These are phyloP conservation scores for Lasiurus borealis DNA, from an alignment of 2,113 vertebrate genomes.

Conservation along the genomic window DNA sequence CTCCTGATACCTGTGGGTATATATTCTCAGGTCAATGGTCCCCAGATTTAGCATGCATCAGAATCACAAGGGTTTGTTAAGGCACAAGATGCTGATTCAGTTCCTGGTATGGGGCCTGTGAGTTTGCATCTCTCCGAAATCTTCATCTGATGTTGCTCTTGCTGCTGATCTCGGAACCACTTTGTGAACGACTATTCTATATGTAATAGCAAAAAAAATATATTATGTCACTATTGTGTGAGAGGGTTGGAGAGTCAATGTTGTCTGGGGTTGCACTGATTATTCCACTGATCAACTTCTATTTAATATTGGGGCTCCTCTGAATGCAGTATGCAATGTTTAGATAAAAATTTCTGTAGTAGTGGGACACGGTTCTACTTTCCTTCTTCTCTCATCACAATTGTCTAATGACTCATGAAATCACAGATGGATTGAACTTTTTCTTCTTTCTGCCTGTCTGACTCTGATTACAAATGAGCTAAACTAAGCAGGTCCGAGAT, in stretches of 20 bases:
- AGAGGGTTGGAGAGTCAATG: not conserved
- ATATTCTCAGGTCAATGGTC: not conserved
- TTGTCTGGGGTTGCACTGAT: not conserved
- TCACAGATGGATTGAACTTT: conserved; percentile 5
- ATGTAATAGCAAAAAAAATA: not conserved
- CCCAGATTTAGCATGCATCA: not conserved
- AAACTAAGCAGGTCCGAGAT: not conserved
- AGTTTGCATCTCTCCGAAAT: not conserved
- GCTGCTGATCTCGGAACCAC: not conserved
- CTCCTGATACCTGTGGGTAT: not conserved
- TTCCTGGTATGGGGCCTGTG: not conserved
- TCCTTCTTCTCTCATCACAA: not conserved
- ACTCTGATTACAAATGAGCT: conserved; percentile 50
- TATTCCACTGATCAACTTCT: not conserved
- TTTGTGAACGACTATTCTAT: not conserved
- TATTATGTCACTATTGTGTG: not conserved
- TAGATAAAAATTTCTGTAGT: not conserved
- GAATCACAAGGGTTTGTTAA: not conserved
- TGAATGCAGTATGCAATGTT: not conserved
- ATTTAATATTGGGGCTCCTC: not conserved
- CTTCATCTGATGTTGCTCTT: not conserved
- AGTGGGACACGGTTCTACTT: not conserved
- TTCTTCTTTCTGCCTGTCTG: conserved; percentile 38
- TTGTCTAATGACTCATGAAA: conserved; percentile 61
- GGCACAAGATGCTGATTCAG: not conserved